Base-by-base conservation (phyloP, 1,140 invertebrate species). In the Papilio helenus region DNA sequence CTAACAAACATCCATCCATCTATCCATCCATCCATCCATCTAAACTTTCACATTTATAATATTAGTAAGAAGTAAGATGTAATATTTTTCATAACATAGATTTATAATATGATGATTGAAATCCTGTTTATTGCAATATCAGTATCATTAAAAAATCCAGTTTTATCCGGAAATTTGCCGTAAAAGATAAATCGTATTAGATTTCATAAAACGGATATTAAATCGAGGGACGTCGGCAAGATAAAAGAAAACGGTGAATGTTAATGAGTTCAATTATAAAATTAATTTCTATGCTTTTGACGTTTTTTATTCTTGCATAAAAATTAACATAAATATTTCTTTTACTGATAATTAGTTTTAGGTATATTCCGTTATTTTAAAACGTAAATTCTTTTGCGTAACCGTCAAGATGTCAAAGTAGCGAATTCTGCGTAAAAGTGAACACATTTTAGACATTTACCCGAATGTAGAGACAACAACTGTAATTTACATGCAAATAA, bases 231-330 rank as follows among this genome's bases (percentile, higher is more conserved):
- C 58, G 58, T 14, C 23, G 58, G 26, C 20, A 23, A 65, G 26
- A 65, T 65, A 4, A 65, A 65, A 65, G 23, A 29, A 65, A 65
- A 26, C 58, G 58, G 58, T 65, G 58, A 65, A 65, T 65, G 3
- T 29, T 65, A 65, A 65, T 65, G 58, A 26, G 58, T 23, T 65
- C 58, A 65, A 65, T 65, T 65, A 65, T 61, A 61, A 61, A 65
- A 65, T 26, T 65, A 65, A 65, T 65, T 65, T 65, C 58, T 65
- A 29, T 14, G 23, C 12, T 26, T 58, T 58, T 20, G 9, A 58
- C 55, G 55, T 5, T 58, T 65, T 65, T 14, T 46, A 46, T 58
- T 58, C n/a, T 16, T 26, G 10, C 3, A 26, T 65, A 26, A 65
- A 65, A 65, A 58, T 58, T 23, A 3, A 14, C 23, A 65, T 65